Evolutionary conservation across 2,888 invertebrate genomes (phyloP).

Genomic region (Ischnus inquisitorius): DNA sequence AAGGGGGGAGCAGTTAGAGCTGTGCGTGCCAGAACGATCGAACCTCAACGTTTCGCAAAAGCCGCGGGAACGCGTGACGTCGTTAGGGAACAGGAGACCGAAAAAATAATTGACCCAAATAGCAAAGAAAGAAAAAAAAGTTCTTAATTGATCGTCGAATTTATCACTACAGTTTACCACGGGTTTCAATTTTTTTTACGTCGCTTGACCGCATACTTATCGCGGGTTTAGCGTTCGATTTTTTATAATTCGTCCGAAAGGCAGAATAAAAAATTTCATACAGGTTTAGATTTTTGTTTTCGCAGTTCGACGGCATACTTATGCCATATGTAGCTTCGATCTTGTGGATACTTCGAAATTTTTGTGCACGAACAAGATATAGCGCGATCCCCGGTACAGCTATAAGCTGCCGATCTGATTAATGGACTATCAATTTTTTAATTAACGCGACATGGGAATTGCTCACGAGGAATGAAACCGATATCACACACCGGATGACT

Average conservation of each 20-base stretch:
- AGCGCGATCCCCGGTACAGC: not conserved
- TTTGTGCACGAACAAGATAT: not conserved
- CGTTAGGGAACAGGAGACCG: not conserved
- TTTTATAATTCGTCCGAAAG: not conserved
- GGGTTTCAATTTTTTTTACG: not conserved
- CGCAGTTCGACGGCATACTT: not conserved
- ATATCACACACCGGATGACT: constrained; percentile 66
- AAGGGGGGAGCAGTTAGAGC: constrained; percentile 18
- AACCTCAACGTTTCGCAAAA: constrained; percentile 15
- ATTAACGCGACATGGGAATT: constrained; percentile 62
- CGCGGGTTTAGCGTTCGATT: not conserved
- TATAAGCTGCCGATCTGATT: constrained; percentile 39
- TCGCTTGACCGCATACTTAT: not conserved
- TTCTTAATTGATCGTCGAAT: not conserved
- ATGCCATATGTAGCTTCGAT: not conserved
- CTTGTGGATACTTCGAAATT: not conserved
- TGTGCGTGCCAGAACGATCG: constrained; percentile 22
- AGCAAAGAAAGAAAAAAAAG: not conserved
- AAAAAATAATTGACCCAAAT: not conserved
- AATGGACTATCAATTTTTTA: constrained; percentile 57
- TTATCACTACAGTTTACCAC: not conserved
- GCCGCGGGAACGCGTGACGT: constrained; percentile 38
- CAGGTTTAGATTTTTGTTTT: not conserved
- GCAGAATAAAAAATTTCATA: not conserved
- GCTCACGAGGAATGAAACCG: constrained; percentile 66